Conservation (phyloP, 1,140 invertebrate genomes). For the Hermetia illucens region DNA sequence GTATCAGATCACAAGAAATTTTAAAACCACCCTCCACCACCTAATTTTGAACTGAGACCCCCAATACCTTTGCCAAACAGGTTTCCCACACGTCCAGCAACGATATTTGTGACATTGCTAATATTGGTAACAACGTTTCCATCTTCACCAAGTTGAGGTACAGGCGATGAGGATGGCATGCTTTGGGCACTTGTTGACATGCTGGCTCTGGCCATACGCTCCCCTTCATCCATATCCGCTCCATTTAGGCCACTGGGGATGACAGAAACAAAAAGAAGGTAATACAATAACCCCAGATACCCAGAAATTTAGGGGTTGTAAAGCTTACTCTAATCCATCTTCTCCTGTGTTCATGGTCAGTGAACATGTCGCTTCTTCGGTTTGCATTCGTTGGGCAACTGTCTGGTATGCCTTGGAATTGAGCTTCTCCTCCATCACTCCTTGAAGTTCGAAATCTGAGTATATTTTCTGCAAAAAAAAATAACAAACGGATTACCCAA, state of each 20-base stretch:
- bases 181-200: too few species aligned
- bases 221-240: background rate
- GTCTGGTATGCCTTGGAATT: constrained; percentile 94
- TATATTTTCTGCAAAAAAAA: constrained; percentile 78
- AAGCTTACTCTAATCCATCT: constrained; percentile 38
- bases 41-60: constrained; percentile 61
- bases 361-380: constrained; percentile 90
- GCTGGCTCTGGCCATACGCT: too few species aligned
- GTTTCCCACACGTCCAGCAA: constrained; percentile 60
- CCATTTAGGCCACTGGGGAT: background rate
- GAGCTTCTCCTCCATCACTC: constrained; percentile 95
- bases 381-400: constrained; percentile 84
- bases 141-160: constrained; percentile 47
- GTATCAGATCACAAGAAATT: too few species aligned
- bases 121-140: constrained; percentile 50
- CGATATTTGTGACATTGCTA: constrained; percentile 56
- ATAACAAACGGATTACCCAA: constrained; percentile 8
- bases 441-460: constrained; percentile 97
- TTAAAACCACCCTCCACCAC: constrained; percentile 52
- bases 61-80: constrained; percentile 67
- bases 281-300: background rate
- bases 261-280: background rate
- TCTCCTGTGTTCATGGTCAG: constrained; percentile 64
- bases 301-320: background rate
- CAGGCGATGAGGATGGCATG: too few species aligned